Base-by-base conservation (phyloP, 2,888 invertebrate species). In the Dasypolia templi region DNA sequence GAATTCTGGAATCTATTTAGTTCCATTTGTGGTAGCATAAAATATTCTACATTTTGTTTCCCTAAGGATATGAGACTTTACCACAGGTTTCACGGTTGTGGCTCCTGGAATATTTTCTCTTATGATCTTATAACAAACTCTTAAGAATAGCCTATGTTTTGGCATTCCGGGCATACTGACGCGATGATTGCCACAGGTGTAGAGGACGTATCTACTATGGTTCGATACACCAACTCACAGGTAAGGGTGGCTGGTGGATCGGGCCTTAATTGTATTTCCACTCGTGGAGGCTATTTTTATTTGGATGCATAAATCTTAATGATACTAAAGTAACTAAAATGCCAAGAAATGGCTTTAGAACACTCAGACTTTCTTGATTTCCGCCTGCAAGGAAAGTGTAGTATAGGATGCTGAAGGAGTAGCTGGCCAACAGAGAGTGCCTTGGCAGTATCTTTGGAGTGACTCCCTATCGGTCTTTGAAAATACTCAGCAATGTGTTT, bases 1-100 rank as follows among this genome's bases (percentile, higher is more conserved):
- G n/a, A 67, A 64, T 64, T 26, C 9, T 5, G 1, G 46, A 61
- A 7, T 51, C 3, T 56, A 61, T 79, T 72, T 35, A 64, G 29
- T 46, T 64, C 56, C 22, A 68, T 65, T 64, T 64, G 59, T n/a
- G 39, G 22, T 22, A 4, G 32, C 17, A 29, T 70, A 44, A 77
- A 70, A 53, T 63, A 71, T 77, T 77, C 56, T 29, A 58, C 46
- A 42, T 46, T 75, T 39, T 62, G 2, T 58, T 32, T 59, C n/a
- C 46, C 62, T 58, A 32, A 32, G 35, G 58, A 64, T 42, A 11
- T n/a, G 1, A 29, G n/a, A 26, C 55, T 11, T 9, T 46, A 58
- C 65, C 2, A 67, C 32, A 53, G 53, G 39, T 69, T 46, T 19
- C 7, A n/a, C 32, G 32, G 66, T 51, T 29, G 51, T 58, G 14